Evolutionary conservation across 2,113 vertebrate species (phyloP).

Genomic region (Proteles cristata): DNA sequence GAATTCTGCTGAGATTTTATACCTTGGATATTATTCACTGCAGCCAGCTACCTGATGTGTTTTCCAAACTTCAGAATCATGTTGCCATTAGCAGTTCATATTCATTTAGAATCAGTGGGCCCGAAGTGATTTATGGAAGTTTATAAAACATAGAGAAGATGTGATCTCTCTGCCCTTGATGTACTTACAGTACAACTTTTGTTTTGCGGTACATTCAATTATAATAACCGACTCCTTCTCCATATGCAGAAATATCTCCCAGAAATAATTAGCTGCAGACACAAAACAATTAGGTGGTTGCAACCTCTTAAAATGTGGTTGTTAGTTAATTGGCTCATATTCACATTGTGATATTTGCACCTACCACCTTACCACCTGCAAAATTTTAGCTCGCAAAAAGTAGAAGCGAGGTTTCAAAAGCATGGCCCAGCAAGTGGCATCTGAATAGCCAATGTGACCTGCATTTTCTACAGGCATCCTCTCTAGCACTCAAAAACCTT

Average conservation of each 20-base stretch:
- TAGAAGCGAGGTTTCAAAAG: constrained; percentile 51
- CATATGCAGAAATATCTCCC: constrained; percentile 73
- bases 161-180: constrained; percentile 52
- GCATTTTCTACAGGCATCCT: constrained; percentile 42
- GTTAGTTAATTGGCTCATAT: constrained; percentile 77
- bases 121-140: constrained; percentile 48
- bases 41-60: background rate
- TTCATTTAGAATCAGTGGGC: constrained; percentile 40
- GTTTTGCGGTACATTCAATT: constrained; percentile 61
- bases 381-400: constrained; percentile 72
- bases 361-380: constrained; percentile 74
- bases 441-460: constrained; percentile 42
- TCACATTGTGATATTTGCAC: constrained; percentile 65
- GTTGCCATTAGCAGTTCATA: constrained; percentile 21
- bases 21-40: background rate
- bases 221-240: constrained; percentile 58
- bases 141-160: constrained; percentile 56
- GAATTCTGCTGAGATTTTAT: background rate
- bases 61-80: constrained; percentile 12
- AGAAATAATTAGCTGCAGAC: constrained; percentile 80
- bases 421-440: constrained; percentile 10
- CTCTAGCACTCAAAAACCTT: constrained; percentile 62
- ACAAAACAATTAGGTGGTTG: constrained; percentile 79
- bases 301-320: constrained; percentile 76
- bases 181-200: constrained; percentile 65